phyloP scores from a whole-genome alignment of 2,888 invertebrate genomes.

The Cheilosia vulpina region DNA sequence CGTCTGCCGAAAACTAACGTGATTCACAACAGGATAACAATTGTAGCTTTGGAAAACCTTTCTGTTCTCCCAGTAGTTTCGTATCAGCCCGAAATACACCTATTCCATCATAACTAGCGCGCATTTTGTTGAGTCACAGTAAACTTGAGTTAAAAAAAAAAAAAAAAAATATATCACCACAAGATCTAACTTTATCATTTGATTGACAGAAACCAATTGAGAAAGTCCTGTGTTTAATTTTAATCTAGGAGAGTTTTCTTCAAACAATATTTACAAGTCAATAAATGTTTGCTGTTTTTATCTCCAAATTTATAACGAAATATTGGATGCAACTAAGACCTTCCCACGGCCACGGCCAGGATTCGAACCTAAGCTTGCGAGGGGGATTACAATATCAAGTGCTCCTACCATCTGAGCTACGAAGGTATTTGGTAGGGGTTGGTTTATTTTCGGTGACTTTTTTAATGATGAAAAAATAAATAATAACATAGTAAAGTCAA shows the following conservation, averaged over 20 bases:
- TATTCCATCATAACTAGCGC: no score
- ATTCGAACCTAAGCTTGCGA: conserved; percentile 28
- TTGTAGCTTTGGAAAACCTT: no score
- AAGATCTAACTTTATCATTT: conserved; percentile 47
- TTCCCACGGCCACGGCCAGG: conserved; percentile 1
- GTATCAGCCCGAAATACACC: no score
- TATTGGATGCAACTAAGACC: background rate
- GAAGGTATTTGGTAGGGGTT: background rate
- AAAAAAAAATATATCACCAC: conserved; percentile 47
- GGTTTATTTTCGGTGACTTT: background rate
- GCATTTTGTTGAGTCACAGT: no score
- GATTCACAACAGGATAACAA: no score
- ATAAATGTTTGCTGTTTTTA: conserved; percentile 58
- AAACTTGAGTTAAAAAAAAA: background rate
- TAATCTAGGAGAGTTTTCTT: conserved; percentile 66
- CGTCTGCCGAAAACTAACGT: no score
- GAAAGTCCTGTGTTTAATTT: conserved; percentile 41
- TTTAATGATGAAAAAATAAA: background rate
- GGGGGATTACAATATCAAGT: background rate
- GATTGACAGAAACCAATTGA: conserved; percentile 50
- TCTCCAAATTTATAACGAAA: conserved; percentile 44
- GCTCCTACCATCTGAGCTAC: conserved; percentile 6
- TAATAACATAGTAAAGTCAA: no score
- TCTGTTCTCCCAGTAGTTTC: no score
- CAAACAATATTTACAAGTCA: conserved; percentile 44